These are phyloP conservation scores for Nomada goodeniana DNA, from an alignment of 2,888 invertebrate species.

Conservation along the genomic window DNA sequence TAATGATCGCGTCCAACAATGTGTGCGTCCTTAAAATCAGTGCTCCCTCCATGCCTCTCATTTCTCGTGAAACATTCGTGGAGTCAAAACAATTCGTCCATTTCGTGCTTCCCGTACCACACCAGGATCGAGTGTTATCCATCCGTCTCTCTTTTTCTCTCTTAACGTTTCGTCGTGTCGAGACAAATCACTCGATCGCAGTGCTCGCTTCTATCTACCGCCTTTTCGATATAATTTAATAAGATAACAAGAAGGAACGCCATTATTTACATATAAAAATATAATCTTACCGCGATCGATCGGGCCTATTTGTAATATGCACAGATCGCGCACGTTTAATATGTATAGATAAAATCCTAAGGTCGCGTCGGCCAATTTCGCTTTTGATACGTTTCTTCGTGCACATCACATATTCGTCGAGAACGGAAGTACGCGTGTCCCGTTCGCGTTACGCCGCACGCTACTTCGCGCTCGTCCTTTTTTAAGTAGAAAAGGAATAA, in stretches of 20 bases:
- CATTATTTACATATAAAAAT: conserved; percentile 83
- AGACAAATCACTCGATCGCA: conserved; percentile 30
- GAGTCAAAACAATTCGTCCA: conserved; percentile 37
- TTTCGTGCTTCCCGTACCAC: conserved; percentile 24
- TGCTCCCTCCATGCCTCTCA: conserved; percentile 38
- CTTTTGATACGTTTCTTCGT: conserved; percentile 76
- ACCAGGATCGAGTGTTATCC: conserved; percentile 15
- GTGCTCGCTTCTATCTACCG: conserved; percentile 36
- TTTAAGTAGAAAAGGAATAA: conserved; percentile 16
- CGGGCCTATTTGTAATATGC: conserved; percentile 72
- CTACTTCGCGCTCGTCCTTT: neutral
- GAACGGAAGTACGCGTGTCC: conserved; percentile 11
- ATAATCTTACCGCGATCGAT: conserved; percentile 79
- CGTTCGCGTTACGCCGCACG: conserved; percentile 12
- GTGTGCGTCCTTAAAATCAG: conserved; percentile 20
- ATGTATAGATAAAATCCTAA: conserved; percentile 74
- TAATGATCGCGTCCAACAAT: conserved; percentile 53
- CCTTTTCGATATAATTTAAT: conserved; percentile 64
- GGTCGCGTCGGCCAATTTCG: conserved; percentile 50
- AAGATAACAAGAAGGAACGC: conserved; percentile 82
- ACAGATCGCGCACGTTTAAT: conserved; percentile 66
- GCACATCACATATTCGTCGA: conserved; percentile 71
- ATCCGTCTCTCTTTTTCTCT: neutral
- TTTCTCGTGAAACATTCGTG: conserved; percentile 50
- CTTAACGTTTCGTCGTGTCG: neutral